Base-by-base conservation (phyloP, 1,140 invertebrate species). In the Leptinotarsa undecemlineata region DNA sequence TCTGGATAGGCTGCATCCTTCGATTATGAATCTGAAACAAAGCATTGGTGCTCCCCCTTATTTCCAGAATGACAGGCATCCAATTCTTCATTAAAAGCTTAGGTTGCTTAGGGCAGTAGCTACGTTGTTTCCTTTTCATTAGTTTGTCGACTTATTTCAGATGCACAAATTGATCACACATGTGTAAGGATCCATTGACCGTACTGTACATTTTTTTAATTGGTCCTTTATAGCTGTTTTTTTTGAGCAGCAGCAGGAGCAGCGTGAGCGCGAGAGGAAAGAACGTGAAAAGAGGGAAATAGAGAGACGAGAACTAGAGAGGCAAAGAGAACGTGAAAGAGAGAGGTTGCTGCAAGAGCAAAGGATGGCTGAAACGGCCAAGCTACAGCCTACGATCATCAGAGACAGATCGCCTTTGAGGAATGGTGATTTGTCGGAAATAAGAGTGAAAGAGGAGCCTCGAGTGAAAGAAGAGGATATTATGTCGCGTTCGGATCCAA, bases 231-330 rank as follows among this genome's bases (percentile, higher is more conserved):
- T 21, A 64, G 68, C 23, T 17, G n/a, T 57, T 57, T 61, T 33
- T 57, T 60, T 70, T n/a, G 75, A 79, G 42, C 42, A 88, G 33
- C 87, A 89, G 77, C 86, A 88, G n/a, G 88, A 89, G 73, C 86
- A 88, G 48, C 88, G 90, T 48, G 90, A 92, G 71, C 89, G 90
- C 84, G 87, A 92, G 84, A 84, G 91, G 83, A 82, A 91, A 79
- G 92, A 94, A 72, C 89, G 92, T 72, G 92, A 93, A 76, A 89
- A 92, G 66, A 86, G 92, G 5, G 92, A 93, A 81, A 87, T 91
- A 73, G 90, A 93, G 66, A 88, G 92, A 73, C 85, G 91, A 74
- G 85, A 92, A 80, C 76, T 90, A 82, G 86, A 88, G 72, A 74
- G 82, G 74, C 85, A 88, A 69, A 78, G 82, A n/a, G 81, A 83